phyloP scores from a whole-genome alignment of 2,797 vertebrate genomes.

The Anas bahamensis region DNA sequence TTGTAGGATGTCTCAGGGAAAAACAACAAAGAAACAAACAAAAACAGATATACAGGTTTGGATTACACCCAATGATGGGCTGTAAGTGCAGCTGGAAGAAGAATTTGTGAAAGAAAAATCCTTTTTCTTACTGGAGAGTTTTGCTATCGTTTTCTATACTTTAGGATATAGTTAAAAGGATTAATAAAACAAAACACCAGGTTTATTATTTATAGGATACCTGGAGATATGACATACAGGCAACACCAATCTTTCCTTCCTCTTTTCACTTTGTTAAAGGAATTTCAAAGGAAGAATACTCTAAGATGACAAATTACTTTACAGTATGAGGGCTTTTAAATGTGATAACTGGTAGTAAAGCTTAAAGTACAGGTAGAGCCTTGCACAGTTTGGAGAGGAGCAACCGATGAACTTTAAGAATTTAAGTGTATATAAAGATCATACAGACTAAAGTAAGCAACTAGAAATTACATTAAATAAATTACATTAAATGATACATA shows the following conservation, averaged over 20 bases:
- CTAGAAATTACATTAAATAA: neutral
- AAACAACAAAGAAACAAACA: neutral
- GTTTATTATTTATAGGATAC: conserved; percentile 16
- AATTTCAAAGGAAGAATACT: neutral
- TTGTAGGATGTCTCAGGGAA: neutral
- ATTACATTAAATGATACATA: neutral
- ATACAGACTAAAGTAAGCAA: neutral
- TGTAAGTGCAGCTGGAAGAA: neutral
- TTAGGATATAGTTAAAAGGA: neutral
- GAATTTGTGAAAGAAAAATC: neutral
- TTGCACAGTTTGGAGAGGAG: neutral
- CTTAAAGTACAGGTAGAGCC: neutral
- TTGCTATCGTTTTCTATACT: neutral
- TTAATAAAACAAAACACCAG: conserved; percentile 11
- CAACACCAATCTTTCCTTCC: neutral
- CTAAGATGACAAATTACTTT: neutral
- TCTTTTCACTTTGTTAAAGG: neutral
- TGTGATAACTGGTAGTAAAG: neutral
- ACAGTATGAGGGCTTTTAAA: neutral
- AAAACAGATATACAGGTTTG: neutral
- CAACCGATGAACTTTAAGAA: neutral
- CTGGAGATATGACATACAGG: neutral
- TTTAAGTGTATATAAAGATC: neutral
- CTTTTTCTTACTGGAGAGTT: neutral
- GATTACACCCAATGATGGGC: neutral